Percentiles rank a stretch among this genome's conserved stretches.
Conservation (phyloP, 2,113 vertebrate genomes). For the Athene cunicularia region DNA sequence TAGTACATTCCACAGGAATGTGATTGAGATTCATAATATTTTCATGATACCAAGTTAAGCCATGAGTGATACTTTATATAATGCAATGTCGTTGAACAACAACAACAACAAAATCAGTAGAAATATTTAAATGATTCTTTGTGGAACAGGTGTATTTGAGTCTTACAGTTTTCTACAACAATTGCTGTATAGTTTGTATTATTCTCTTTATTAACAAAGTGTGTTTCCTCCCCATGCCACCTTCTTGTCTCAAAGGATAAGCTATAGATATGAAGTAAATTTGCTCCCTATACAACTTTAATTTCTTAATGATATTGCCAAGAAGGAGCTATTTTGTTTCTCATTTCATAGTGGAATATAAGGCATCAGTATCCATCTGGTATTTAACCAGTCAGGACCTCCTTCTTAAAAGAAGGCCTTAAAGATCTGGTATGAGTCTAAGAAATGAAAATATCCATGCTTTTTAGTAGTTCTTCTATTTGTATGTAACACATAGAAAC, state of each 20-base stretch:
- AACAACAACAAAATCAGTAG: not conserved
- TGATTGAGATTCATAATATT: not conserved
- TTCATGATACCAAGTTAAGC: not conserved
- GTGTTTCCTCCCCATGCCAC: not conserved
- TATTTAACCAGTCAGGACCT: not conserved
- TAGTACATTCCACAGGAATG: not conserved
- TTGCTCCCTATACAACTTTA: not conserved
- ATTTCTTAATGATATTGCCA: not conserved
- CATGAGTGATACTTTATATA: not conserved
- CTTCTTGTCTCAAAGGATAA: not conserved
- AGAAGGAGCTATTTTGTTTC: not conserved
- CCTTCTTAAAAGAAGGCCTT: not conserved
- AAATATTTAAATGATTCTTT: not conserved
- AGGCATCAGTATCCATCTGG: not conserved
- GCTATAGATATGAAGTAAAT: not conserved
- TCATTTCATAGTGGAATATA: not conserved
- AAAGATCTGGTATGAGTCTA: not conserved
- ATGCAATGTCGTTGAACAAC: not conserved
- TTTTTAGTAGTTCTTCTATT: not conserved
- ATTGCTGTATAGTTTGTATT: not conserved
- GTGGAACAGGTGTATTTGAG: not conserved
- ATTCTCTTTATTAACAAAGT: not conserved
- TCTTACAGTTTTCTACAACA: not conserved
- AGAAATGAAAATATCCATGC: not conserved
- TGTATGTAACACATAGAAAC: not conserved